Conservation (phyloP, 2,888 invertebrate genomes). For the Netelia inedita region DNA sequence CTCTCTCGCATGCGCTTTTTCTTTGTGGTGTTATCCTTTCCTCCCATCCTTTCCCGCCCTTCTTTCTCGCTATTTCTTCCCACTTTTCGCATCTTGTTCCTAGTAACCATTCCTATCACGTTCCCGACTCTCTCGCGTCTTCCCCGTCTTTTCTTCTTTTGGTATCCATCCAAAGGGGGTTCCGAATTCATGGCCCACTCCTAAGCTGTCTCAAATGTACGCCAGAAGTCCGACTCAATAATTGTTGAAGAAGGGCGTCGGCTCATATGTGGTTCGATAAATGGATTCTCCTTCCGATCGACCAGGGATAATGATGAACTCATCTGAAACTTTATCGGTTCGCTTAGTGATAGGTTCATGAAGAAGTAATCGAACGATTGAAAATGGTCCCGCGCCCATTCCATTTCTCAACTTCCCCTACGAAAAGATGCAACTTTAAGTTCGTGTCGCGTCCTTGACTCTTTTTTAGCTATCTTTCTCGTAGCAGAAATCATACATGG, state of each 20-base stretch:
- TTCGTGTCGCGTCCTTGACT: slow-evolving; percentile 22
- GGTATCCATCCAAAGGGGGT: neutral
- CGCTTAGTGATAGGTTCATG: neutral
- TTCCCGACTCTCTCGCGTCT: slow-evolving; percentile 39
- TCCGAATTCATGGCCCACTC: slow-evolving; percentile 29
- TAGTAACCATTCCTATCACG: slow-evolving; percentile 61
- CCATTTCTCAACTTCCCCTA: neutral
- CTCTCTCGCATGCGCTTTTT: slow-evolving; percentile 35
- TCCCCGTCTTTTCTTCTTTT: slow-evolving; percentile 39
- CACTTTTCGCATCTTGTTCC: slow-evolving; percentile 30
- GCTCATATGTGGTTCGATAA: neutral
- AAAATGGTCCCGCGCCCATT: neutral
- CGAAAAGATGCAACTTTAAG: slow-evolving; percentile 18
- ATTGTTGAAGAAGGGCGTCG: neutral
- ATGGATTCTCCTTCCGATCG: neutral
- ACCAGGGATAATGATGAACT: neutral
- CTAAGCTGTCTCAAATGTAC: neutral
- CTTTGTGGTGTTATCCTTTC: slow-evolving; percentile 12
- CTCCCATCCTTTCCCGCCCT: slow-evolving; percentile 13
- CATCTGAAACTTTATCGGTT: neutral
- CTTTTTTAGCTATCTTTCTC: slow-evolving; percentile 29
- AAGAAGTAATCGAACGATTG: neutral
- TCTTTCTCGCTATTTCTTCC: slow-evolving; percentile 16
- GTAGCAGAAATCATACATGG: slow-evolving; percentile 71
- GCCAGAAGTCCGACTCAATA: neutral